A percentile compares a stretch with the other conserved stretches of the same genome.
phyloP scores from a whole-genome alignment of 1,140 invertebrate genomes.

The Doryteuthis pealeii region DNA sequence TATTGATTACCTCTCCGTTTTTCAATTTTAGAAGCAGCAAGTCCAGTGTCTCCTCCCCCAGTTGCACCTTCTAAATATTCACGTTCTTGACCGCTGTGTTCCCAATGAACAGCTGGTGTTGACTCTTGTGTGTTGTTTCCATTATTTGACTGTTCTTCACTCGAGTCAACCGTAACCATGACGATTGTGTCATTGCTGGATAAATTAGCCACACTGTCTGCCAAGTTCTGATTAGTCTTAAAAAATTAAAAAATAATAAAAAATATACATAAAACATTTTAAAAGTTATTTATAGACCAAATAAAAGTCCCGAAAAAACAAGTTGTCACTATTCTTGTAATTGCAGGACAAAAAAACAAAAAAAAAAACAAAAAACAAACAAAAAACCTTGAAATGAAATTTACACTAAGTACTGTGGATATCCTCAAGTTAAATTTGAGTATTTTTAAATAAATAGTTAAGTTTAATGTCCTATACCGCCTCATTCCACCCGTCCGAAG shows the following conservation, averaged over 20 bases:
- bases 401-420: too few species aligned
- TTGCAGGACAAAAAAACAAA: too few species aligned
- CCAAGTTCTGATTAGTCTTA: constrained; percentile 85
- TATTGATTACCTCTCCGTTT: constrained; percentile 1
- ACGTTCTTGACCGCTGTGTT: constrained; percentile 3
- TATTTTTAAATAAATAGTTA: too few species aligned
- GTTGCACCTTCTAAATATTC: constrained; percentile 21
- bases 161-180: constrained; percentile 46
- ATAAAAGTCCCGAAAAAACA: too few species aligned
- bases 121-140: constrained; percentile 27
- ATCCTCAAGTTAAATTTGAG: too few species aligned
- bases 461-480: too few species aligned
- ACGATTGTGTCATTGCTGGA: constrained; percentile 66
- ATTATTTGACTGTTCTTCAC: constrained; percentile 38
- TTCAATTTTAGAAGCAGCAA: neutral
- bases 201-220: constrained; percentile 81
- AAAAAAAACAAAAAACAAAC: too few species aligned
- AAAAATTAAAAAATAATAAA: constrained; percentile 24
- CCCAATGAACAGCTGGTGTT: constrained; percentile 38
- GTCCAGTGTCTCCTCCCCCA: constrained; percentile 3
- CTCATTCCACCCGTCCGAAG: too few species aligned
- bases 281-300: too few species aligned
- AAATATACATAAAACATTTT: neutral
- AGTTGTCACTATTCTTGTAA: too few species aligned
- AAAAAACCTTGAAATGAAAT: too few species aligned